These are phyloP conservation scores for Lysandra coridon DNA, from an alignment of 2,888 invertebrate genomes.

Conservation along the genomic window DNA sequence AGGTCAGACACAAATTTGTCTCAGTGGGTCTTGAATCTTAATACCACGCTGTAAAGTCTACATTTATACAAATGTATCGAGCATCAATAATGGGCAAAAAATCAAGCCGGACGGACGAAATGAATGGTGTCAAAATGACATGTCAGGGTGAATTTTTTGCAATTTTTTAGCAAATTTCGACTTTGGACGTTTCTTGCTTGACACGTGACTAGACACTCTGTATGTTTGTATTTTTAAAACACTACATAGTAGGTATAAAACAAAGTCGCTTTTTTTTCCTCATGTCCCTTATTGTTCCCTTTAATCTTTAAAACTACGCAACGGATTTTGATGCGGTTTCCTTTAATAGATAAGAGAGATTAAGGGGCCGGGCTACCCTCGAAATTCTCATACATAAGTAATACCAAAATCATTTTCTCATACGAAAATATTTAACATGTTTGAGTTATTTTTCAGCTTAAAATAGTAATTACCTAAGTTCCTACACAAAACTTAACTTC, in stretches of 20 bases:
- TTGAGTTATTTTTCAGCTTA: no score
- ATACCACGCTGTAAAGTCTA: neutral
- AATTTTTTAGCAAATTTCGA: slow-evolving; percentile 45
- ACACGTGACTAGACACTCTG: neutral
- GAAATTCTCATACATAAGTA: no score
- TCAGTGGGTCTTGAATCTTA: slow-evolving; percentile 12
- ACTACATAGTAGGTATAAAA: no score
- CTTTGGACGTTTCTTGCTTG: neutral
- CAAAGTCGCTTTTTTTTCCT: no score
- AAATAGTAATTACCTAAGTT: no score
- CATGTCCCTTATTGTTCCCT: no score
- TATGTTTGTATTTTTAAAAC: neutral
- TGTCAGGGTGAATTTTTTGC: slow-evolving; percentile 70
- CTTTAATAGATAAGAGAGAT: no score
- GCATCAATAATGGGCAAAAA: slow-evolving; percentile 44
- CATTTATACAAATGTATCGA: neutral
- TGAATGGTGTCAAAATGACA: slow-evolving; percentile 79
- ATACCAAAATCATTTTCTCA: no score
- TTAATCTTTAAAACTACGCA: no score
- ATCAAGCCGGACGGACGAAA: slow-evolving; percentile 61
- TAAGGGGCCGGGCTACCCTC: no score
- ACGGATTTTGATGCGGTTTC: neutral
- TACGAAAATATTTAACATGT: no score
- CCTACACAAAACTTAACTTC: no score
- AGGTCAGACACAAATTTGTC: slow-evolving; percentile 32